phyloP scores from a whole-genome alignment of 2,797 vertebrate genomes.

The Poecilia picta region DNA sequence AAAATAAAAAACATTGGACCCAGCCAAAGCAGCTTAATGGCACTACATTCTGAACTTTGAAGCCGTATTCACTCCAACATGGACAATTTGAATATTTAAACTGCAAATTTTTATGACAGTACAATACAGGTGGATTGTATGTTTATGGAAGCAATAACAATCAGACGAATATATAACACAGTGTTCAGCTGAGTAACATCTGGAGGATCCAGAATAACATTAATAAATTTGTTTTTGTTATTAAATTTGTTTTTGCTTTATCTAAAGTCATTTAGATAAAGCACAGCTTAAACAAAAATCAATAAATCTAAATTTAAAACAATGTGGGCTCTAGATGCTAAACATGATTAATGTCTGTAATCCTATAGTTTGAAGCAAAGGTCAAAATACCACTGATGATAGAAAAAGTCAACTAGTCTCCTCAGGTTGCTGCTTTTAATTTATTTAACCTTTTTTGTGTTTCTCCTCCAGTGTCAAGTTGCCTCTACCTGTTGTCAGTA shows the following conservation, averaged over 20 bases:
- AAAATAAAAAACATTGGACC: background rate
- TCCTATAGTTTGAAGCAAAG: background rate
- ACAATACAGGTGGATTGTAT: no score
- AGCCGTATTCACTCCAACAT: background rate
- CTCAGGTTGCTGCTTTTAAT: background rate
- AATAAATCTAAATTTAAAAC: background rate
- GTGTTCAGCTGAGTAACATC: no score
- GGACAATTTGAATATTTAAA: background rate
- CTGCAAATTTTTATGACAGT: background rate
- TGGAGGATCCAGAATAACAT: no score
- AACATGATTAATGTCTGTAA: background rate
- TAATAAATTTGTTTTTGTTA: background rate
- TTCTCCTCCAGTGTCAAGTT: slow-evolving; percentile 27
- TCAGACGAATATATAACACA: no score
- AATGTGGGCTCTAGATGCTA: background rate
- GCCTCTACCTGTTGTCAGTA: slow-evolving; percentile 22
- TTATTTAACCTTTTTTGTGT: background rate
- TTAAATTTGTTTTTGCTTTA: no score
- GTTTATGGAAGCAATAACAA: background rate
- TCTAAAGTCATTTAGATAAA: background rate
- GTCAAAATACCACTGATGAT: background rate
- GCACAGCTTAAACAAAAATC: background rate
- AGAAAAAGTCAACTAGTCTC: background rate
- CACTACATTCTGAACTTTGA: background rate
- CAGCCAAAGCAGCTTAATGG: background rate